A percentile compares a stretch with the other conserved stretches of the same genome.
Conservation (phyloP, 2,113 vertebrate species). For the Orthonyx spaldingii region DNA sequence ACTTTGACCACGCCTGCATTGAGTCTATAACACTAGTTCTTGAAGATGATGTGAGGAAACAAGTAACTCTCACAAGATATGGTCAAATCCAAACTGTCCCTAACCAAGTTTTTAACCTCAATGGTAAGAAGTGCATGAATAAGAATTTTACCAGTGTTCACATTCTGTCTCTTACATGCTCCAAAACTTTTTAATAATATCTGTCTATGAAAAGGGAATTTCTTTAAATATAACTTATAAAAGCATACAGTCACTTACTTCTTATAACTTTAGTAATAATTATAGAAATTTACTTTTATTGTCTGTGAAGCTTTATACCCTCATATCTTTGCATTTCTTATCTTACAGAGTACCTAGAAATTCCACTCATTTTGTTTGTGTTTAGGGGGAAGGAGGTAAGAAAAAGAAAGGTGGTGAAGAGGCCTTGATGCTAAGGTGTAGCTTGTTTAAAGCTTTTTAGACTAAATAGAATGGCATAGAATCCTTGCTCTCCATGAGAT, state of each 20-base stretch:
- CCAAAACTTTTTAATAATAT: background rate
- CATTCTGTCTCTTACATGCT: background rate
- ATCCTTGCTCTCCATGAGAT: background rate
- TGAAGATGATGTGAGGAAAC: constrained; percentile 88
- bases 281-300: background rate
- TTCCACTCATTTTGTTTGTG: background rate
- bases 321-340: background rate
- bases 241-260: background rate
- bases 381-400: background rate
- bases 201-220: background rate
- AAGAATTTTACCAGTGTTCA: background rate
- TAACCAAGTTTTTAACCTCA: constrained; percentile 79
- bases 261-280: background rate
- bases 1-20: constrained; percentile 86
- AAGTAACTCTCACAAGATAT: constrained; percentile 87
- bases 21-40: constrained; percentile 92
- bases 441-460: background rate
- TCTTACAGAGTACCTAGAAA: background rate
- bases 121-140: constrained; percentile 76
- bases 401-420: background rate
- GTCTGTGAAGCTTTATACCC: background rate
- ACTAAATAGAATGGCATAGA: background rate
- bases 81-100: constrained; percentile 85
- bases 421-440: background rate
- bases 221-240: background rate